A percentile compares a stretch with the other conserved stretches of the same genome.
Evolutionary conservation across 2,113 vertebrate genomes (phyloP).

Genomic region (Platichthys flesus): DNA sequence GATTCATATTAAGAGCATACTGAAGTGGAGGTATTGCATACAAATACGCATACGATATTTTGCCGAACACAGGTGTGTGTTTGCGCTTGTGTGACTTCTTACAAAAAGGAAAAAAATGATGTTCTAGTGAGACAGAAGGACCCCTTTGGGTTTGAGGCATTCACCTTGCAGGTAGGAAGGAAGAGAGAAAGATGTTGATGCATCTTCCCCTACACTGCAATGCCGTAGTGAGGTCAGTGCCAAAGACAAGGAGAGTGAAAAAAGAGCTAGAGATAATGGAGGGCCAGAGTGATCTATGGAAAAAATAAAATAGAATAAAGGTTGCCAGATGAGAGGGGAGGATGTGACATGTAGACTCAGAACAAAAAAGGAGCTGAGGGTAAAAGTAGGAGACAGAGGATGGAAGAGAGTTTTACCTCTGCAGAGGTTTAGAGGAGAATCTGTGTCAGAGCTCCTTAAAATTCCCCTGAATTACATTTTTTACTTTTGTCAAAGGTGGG

Average conservation of each 20-base stretch:
- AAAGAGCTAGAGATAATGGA: conserved; percentile 58
- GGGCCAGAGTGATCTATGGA: conserved; percentile 53
- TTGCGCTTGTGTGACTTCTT: not conserved
- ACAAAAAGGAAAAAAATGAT: not conserved
- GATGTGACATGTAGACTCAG: conserved; percentile 36
- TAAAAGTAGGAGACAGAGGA: conserved; percentile 7
- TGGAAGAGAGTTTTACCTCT: conserved; percentile 63
- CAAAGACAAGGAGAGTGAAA: conserved; percentile 64
- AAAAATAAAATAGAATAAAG: conserved; percentile 54
- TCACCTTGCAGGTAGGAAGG: conserved; percentile 59
- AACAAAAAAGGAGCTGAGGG: conserved; percentile 34
- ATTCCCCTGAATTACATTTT: conserved; percentile 1
- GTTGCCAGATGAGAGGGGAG: conserved; percentile 37
- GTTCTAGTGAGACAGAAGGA: conserved; percentile 29
- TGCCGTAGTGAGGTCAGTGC: conserved; percentile 71
- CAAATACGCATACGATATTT: conserved; percentile 1
- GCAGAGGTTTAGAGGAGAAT: conserved; percentile 61
- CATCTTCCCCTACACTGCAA: conserved; percentile 70
- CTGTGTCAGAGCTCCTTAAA: conserved; percentile 54
- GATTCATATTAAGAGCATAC: too few species aligned
- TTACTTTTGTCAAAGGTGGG: not conserved
- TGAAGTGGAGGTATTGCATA: too few species aligned
- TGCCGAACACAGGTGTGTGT: conserved; percentile 29
- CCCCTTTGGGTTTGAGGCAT: conserved; percentile 24
- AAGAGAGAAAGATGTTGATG: conserved; percentile 55